Conservation (phyloP, 2,113 vertebrate species). For the Hipposideros armiger region DNA sequence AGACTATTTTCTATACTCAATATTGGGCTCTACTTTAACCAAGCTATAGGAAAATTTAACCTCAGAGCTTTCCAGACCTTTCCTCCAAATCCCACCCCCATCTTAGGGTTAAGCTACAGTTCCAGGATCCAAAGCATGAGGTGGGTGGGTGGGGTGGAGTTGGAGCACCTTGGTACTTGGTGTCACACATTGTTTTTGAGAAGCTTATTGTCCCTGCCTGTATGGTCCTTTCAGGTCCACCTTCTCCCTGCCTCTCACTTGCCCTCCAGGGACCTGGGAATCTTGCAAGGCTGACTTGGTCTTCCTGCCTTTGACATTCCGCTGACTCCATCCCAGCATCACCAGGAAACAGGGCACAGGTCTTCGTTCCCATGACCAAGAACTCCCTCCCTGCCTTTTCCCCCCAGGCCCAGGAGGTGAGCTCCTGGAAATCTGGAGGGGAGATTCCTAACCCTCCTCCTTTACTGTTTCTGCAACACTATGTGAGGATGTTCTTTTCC, state of each 20-base stretch:
- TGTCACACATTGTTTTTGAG: background rate
- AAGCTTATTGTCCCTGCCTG: background rate
- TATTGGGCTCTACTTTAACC: background rate
- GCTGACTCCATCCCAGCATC: background rate
- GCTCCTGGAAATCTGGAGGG: background rate
- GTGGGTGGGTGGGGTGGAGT: background rate
- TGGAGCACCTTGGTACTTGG: background rate
- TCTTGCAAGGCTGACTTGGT: background rate
- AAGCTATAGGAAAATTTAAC: background rate
- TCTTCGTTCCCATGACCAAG: background rate
- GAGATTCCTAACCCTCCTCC: background rate
- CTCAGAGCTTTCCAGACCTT: background rate
- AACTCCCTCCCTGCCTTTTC: background rate
- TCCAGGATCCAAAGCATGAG: background rate
- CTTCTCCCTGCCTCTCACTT: background rate
- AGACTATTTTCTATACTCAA: constrained; percentile 7
- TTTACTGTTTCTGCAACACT: background rate
- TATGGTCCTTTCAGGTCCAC: background rate
- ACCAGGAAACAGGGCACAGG: background rate
- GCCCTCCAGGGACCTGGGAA: background rate
- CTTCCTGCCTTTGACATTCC: background rate
- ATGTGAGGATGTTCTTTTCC: background rate
- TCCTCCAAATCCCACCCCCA: background rate
- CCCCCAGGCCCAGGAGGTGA: background rate
- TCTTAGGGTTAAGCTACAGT: background rate